Base-by-base conservation (phyloP, 2,797 vertebrate genomes). In the Syngnathus acus region DNA sequence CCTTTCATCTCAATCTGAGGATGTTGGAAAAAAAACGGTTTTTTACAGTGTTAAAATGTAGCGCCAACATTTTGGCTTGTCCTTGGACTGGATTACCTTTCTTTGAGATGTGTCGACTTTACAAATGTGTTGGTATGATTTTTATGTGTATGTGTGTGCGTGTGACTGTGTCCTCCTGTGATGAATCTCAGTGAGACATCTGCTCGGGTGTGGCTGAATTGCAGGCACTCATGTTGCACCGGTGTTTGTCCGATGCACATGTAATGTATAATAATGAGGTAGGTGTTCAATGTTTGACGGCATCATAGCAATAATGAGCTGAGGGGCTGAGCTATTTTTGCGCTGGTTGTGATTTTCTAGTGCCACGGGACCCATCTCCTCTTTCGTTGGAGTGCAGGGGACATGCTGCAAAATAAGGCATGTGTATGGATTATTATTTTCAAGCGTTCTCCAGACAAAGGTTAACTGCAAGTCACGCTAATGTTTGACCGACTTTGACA, bases 311-410 rank as follows among this genome's bases (percentile, higher is more conserved):
- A 11, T 42, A 68, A 67, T 7, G 64, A 69, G 72, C 76, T 1
- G 62, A 77, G 64, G 55, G 71, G 43, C 69, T 65, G 72, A 74
- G 66, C 68, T 66, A 42, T 65, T 82, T 85, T 76, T 79, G 72
- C 50, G 68, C 72, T 66, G 77, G 62, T 71, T 70, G 65, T 48
- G 72, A 78, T 68, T 75, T 71, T 62, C 14, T 72, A 82, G 73
- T 71, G 70, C 77, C 66, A 38, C 47, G 70, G 80, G 53, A 79
- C 64, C 78, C 76, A 47, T 68, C 73, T 70, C 71, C 76, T 84
- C 84, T 80, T 82, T 84, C 79, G 78, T 9, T 75, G 69, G 55
- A 83, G 72, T 76, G 74, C 58, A 73, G 73, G 66, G 70, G 67
- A 78, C 71, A 68, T 53, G 73, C 53, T 45, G n/a, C 17, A 21